Percentiles rank a stretch among this genome's conserved stretches.
These are phyloP conservation scores for Cervus canadensis DNA, from an alignment of 2,113 vertebrate genomes.

Conservation along the genomic window DNA sequence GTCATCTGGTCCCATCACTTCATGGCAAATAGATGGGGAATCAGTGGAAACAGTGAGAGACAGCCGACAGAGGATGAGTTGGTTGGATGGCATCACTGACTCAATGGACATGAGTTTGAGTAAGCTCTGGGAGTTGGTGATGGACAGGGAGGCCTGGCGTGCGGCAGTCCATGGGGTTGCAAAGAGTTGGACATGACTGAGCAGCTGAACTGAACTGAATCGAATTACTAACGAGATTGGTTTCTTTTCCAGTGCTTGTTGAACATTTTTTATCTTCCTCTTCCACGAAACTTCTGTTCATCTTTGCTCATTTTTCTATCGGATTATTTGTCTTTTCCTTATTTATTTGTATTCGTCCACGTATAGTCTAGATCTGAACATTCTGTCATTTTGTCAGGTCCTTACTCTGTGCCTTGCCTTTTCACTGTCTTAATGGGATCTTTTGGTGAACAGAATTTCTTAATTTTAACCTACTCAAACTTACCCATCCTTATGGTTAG, in stretches of 20 bases:
- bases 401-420: not conserved
- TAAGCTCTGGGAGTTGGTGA: not conserved
- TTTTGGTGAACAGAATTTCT: not conserved
- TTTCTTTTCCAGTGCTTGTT: not conserved
- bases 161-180: not conserved
- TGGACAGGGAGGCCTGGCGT: not conserved
- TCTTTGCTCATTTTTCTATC: not conserved
- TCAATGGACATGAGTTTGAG: not conserved
- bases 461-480: not conserved
- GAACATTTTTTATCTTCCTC: not conserved
- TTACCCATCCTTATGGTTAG: not conserved
- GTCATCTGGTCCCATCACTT: not conserved
- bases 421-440: not conserved
- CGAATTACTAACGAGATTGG: not conserved
- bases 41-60: not conserved
- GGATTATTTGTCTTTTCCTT: not conserved
- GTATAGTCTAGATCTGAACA: not conserved
- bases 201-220: not conserved
- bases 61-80: not conserved
- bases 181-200: fast-evolving
- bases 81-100: not conserved
- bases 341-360: not conserved
- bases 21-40: not conserved
- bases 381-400: not conserved
- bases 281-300: not conserved